Percentiles rank a stretch among this genome's conserved stretches.
Conservation (phyloP, 2,888 invertebrate genomes). For the Acronicta psi region DNA sequence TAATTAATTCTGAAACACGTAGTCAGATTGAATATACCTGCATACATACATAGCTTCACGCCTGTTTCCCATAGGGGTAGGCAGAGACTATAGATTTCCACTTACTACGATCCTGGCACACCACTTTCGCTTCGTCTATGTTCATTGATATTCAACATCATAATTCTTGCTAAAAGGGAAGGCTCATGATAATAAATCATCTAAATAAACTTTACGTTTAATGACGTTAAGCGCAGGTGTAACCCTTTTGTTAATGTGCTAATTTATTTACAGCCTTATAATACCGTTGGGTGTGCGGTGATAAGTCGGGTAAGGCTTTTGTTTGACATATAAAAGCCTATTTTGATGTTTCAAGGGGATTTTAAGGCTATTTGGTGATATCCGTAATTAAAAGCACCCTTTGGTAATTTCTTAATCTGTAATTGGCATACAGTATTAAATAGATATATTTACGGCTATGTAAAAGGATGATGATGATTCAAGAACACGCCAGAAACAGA, state of each 20-base stretch:
- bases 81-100: no score
- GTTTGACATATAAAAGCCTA: conserved; percentile 9
- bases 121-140: no score
- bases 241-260: conserved; percentile 22
- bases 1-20: no score
- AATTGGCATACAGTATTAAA: no score
- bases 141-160: no score
- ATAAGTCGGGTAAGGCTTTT: conserved; percentile 33
- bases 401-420: background rate
- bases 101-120: no score
- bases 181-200: conserved; percentile 2
- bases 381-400: conserved; percentile 4
- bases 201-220: background rate
- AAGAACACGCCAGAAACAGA: background rate
- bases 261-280: conserved; percentile 23
- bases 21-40: no score
- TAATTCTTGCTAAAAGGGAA: background rate
- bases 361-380: conserved; percentile 12
- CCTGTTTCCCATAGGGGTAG: no score
- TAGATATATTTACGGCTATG: no score
- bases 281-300: conserved; percentile 10
- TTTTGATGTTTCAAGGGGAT: conserved; percentile 34
- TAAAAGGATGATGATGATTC: no score
- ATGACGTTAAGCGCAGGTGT: conserved; percentile 7
- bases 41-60: no score